These are phyloP conservation scores for Emys orbicularis DNA, from an alignment of 2,797 vertebrate species.

Conservation along the genomic window DNA sequence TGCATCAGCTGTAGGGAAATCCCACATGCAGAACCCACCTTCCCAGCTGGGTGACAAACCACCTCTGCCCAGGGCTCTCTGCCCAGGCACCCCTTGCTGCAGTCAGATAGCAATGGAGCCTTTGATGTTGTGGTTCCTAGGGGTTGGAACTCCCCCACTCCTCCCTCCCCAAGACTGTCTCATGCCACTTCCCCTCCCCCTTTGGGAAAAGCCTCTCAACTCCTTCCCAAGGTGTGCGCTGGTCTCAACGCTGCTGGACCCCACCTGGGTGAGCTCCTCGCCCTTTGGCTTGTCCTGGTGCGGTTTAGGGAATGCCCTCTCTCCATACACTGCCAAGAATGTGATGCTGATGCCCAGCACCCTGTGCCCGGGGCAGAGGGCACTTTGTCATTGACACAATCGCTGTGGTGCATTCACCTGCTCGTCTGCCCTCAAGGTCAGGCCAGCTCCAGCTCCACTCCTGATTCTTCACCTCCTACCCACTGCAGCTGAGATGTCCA, in stretches of 20 bases:
- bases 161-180: background rate
- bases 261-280: too few species aligned
- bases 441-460: background rate
- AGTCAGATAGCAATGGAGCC: background rate
- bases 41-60: too few species aligned
- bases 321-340: background rate
- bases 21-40: too few species aligned
- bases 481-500: background rate
- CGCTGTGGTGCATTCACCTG: background rate
- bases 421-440: background rate
- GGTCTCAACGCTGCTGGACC: background rate
- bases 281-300: too few species aligned
- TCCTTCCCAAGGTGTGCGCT: background rate
- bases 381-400: background rate
- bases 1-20: too few species aligned
- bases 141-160: background rate
- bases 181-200: background rate
- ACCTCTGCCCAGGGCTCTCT: background rate
- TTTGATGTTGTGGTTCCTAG: background rate
- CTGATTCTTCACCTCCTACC: background rate
- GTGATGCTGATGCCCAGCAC: background rate
- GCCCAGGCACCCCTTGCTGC: background rate
- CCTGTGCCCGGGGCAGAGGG: background rate
- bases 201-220: background rate
- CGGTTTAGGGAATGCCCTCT: too few species aligned